Evolutionary conservation across 2,888 invertebrate genomes (phyloP).

Genomic region (Chesias legatella): DNA sequence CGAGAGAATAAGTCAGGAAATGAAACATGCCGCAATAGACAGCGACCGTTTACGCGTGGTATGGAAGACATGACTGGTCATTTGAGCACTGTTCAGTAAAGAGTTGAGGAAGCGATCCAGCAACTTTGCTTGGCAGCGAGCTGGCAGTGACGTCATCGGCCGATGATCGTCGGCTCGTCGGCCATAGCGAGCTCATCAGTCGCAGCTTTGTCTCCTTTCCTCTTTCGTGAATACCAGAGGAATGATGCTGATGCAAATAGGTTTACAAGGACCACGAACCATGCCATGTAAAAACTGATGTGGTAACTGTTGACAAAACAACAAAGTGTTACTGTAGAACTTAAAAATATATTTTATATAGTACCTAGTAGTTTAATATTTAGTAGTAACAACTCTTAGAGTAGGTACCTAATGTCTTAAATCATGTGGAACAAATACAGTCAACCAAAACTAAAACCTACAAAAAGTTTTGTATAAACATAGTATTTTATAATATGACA

Average conservation of each 20-base stretch:
- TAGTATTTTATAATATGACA: too few species aligned
- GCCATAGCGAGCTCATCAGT: conserved; percentile 91
- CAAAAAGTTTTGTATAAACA: too few species aligned
- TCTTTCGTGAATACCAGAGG: conserved; percentile 90
- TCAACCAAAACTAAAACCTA: too few species aligned
- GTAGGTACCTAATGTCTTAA: too few species aligned
- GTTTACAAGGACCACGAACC: conserved; percentile 88
- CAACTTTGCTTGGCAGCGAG: conserved; percentile 40
- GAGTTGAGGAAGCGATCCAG: conserved; percentile 54
- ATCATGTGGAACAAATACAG: too few species aligned
- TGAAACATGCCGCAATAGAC: conserved; percentile 32
- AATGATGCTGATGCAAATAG: conserved; percentile 85
- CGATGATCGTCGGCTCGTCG: conserved; percentile 91
- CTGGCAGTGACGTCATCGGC: conserved; percentile 75
- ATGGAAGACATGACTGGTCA: conserved; percentile 72
- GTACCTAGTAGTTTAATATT: too few species aligned
- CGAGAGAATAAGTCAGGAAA: conserved; percentile 40
- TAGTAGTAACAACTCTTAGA: too few species aligned
- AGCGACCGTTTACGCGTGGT: conserved; percentile 38
- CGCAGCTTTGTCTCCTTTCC: conserved; percentile 90
- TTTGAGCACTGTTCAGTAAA: conserved; percentile 77
- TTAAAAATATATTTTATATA: too few species aligned
- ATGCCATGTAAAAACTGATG: conserved; percentile 86
- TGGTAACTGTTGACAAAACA: conserved; percentile 79
- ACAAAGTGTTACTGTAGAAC: too few species aligned